A percentile compares a stretch with the other conserved stretches of the same genome.
These are phyloP conservation scores for Pachyuromys duprasi DNA, from an alignment of 2,797 vertebrate species.

Conservation along the genomic window DNA sequence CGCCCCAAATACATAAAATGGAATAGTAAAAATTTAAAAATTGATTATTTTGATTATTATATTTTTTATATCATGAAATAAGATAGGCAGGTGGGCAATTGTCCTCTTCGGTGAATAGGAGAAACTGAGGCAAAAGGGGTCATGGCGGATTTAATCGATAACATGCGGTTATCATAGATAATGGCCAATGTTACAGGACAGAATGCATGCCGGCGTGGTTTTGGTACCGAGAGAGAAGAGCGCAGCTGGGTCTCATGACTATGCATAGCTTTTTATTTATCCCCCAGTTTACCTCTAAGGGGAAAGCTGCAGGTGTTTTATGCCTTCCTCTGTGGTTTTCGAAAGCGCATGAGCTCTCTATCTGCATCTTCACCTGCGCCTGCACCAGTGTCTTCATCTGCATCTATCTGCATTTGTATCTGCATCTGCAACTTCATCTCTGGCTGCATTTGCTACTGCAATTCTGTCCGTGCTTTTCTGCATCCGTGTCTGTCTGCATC, in stretches of 20 bases:
- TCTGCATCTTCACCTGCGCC: not conserved
- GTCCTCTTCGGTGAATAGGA: not conserved
- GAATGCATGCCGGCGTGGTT: not conserved
- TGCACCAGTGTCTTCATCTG: no score
- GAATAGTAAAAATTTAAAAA: not conserved
- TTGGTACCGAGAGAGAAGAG: not conserved
- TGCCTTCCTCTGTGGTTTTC: not conserved
- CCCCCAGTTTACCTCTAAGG: not conserved
- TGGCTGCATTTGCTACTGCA: not conserved
- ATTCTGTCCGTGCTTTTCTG: no score
- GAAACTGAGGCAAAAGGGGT: not conserved
- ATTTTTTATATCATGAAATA: not conserved
- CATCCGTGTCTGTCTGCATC: not conserved
- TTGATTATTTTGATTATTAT: not conserved
- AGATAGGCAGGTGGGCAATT: not conserved
- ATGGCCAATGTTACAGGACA: rapidly evolving
- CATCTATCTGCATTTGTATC: not conserved
- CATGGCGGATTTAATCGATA: not conserved
- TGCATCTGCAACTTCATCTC: not conserved
- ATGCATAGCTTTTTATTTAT: not conserved
- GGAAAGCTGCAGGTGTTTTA: not conserved
- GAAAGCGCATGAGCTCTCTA: not conserved
- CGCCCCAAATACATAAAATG: not conserved
- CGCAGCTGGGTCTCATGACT: not conserved
- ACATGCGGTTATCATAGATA: not conserved